These are phyloP conservation scores for Thymelicus acteon DNA, from an alignment of 2,888 invertebrate genomes.

Conservation along the genomic window DNA sequence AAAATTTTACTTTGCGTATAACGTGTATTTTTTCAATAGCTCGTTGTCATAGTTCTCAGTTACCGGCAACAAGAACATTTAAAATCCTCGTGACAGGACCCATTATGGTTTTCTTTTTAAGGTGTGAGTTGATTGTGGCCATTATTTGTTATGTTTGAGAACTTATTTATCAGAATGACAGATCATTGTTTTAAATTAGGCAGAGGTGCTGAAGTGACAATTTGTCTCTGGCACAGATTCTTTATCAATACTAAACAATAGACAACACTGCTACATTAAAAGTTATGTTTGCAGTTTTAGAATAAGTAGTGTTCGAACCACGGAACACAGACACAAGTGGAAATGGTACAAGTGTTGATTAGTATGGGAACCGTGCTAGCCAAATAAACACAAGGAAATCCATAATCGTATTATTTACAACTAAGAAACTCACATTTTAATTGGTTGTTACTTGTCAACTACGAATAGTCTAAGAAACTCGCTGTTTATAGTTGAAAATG, in stretches of 20 bases:
- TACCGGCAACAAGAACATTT: neutral
- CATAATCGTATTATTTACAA: too few species aligned
- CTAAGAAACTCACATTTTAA: too few species aligned
- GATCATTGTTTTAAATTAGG: constrained; percentile 49
- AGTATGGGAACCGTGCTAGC: too few species aligned
- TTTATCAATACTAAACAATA: constrained; percentile 1
- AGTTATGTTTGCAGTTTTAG: constrained; percentile 39
- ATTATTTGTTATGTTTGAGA: constrained; percentile 61
- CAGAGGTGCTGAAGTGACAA: constrained; percentile 54
- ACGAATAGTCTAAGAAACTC: too few species aligned
- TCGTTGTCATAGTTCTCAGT: constrained; percentile 14
- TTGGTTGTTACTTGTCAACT: too few species aligned
- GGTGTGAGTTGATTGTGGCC: constrained; percentile 62
- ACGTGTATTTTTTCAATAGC: constrained; percentile 28
- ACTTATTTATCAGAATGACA: constrained; percentile 44
- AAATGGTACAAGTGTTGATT: too few species aligned
- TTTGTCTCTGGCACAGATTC: neutral
- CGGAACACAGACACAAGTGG: too few species aligned
- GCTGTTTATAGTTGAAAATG: too few species aligned
- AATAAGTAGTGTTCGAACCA: constrained; percentile 63
- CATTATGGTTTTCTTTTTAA: constrained; percentile 23
- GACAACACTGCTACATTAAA: constrained; percentile 1
- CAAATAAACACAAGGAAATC: too few species aligned
- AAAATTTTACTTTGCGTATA: constrained; percentile 47
- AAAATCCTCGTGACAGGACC: constrained; percentile 21